Evolutionary conservation across 1,140 invertebrate species (phyloP), one percentile per base, ranked within the genome.

Genomic region (Drosophila triauraria): DNA sequence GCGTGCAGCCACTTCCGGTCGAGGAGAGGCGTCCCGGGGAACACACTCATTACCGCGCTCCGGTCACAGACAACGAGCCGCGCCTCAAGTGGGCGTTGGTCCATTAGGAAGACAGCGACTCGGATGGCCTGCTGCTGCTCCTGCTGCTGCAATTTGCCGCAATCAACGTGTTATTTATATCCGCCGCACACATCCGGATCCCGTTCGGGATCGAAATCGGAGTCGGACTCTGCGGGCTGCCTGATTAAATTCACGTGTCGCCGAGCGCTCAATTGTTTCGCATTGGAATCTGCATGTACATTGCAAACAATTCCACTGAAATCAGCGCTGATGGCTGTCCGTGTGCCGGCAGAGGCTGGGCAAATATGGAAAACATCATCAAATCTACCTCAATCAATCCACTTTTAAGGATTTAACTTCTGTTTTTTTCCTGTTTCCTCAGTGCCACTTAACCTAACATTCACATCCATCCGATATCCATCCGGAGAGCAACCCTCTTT

Each of bases 171-270:
- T 84, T 84, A 84, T 84, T 80, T 84, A 80, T 82, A 84, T 84
- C 81, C 81, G 59, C 40, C 56, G 50, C 62, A 44, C 57, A 75
- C 60, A 75, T 74, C 56, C 44, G 46, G 53, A 46, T 68, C 20
- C 17, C 38, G 51, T 50, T 63, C 65, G 7, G 27, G 40, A 43
- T 25, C 17, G 38, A 30, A 43, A 30, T 43, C 32, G 44, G 30
- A 50, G n/a, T 56, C 40, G 42, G 20, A 46, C 82, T 38, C 84
- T 54, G 58, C 85, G 85, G 85, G 60, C 69, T 58, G 74, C 72
- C 90, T 90, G 84, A 91, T 91, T 91, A 91, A 80, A 91, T 91
- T 91, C 90, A 91, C 90, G 90, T 91, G 90, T 77, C 85, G 54
- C 40, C 62, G 60, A 44, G 78, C 53, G 53, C 57, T 82, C 78